These are phyloP conservation scores for Pyrgilauda ruficollis DNA, from an alignment of 2,113 vertebrate genomes.

Conservation along the genomic window DNA sequence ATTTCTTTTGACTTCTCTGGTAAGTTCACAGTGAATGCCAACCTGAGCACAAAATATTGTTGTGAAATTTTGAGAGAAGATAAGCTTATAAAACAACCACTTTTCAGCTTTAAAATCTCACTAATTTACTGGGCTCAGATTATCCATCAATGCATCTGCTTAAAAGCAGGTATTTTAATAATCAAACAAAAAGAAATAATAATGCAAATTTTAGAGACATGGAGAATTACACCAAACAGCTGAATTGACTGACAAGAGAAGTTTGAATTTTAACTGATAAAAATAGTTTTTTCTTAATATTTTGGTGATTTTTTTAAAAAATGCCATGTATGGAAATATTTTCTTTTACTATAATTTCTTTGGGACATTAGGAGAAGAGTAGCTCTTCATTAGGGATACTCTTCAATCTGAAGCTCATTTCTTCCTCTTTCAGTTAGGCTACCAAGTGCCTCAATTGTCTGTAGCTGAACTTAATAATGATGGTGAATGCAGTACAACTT, in stretches of 20 bases:
- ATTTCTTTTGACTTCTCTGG: neutral
- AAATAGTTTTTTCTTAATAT: neutral
- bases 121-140: neutral
- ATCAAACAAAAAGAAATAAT: neutral
- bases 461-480: neutral
- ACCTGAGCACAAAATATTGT: neutral
- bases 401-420: neutral
- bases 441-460: neutral
- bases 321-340: neutral
- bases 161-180: neutral
- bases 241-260: neutral
- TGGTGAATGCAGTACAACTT: neutral
- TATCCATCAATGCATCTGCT: neutral
- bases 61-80: neutral
- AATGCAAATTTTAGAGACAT: neutral
- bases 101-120: neutral
- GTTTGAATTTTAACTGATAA: neutral
- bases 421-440: neutral
- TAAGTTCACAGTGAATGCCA: neutral
- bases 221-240: neutral
- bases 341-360: neutral
- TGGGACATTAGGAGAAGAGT: neutral
- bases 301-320: neutral
- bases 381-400: neutral
- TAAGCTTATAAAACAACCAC: neutral